Conservation (phyloP, 2,888 invertebrate genomes). For the Drosophila affinis region DNA sequence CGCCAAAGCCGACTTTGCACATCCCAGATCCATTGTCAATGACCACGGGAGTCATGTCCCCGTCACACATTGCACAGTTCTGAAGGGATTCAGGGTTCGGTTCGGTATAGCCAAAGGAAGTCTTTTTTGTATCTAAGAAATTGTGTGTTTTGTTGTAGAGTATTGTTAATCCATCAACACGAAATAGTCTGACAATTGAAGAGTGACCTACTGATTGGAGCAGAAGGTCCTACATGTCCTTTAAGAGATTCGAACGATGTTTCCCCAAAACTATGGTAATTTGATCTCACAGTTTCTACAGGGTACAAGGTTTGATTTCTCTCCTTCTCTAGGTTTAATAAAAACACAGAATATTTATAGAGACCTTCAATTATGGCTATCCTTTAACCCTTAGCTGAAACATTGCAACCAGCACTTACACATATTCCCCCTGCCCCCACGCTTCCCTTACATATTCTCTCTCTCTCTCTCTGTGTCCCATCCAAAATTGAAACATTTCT, state of each 20-base stretch:
- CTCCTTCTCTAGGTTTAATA: neutral
- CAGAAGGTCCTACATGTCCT: no score
- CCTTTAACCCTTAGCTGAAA: constrained; percentile 9
- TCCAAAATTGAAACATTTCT: constrained; percentile 47
- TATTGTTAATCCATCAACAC: no score
- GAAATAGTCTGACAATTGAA: no score
- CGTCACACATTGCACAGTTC: constrained; percentile 92
- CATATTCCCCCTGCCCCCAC: neutral
- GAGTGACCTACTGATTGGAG: no score
- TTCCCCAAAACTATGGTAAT: no score
- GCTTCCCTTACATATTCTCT: constrained; percentile 9
- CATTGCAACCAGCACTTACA: neutral
- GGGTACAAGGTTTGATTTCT: no score
- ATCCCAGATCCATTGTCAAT: constrained; percentile 96
- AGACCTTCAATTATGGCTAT: neutral
- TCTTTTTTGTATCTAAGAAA: no score
- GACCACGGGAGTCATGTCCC: constrained; percentile 96
- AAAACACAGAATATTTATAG: neutral
- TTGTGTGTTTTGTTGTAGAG: no score
- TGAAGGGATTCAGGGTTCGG: neutral
- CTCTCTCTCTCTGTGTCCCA: neutral
- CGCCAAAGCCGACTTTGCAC: constrained; percentile 97
- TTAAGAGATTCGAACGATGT: no score
- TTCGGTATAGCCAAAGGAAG: no score
- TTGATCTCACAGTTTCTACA: no score